A percentile compares a stretch with the other conserved stretches of the same genome.
These are phyloP conservation scores for Pygoscelis adeliae DNA, from an alignment of 2,113 vertebrate genomes.

Conservation along the genomic window DNA sequence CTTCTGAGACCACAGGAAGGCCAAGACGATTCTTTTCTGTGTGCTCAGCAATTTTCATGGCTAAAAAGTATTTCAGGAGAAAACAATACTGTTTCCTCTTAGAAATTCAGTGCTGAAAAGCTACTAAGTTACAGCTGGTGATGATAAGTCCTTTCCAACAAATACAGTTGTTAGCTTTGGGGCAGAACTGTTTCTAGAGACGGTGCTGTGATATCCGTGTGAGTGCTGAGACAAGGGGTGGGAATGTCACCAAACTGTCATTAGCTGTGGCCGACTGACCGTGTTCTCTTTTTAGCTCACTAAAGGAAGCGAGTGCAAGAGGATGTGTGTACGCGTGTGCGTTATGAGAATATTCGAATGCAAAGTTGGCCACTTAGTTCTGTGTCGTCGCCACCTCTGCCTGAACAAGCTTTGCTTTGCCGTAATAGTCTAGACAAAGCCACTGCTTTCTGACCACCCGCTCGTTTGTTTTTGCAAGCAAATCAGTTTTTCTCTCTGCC, in stretches of 20 bases:
- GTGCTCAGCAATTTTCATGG: accelerated
- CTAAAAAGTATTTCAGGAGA: not conserved
- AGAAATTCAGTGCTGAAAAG: not conserved
- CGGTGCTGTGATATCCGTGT: not conserved
- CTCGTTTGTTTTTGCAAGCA: not conserved
- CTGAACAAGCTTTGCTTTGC: not conserved
- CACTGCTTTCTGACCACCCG: not conserved
- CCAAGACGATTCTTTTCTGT: not conserved
- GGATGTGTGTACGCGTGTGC: not conserved
- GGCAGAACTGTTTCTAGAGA: not conserved
- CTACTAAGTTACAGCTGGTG: not conserved
- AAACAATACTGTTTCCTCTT: not conserved
- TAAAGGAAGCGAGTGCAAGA: not conserved
- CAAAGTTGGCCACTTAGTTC: not conserved
- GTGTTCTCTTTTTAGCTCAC: accelerated
- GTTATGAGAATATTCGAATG: accelerated
- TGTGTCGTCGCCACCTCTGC: not conserved
- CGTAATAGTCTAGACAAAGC: not conserved
- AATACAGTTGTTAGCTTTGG: not conserved
- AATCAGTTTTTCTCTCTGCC: not conserved
- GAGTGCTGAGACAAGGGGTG: not conserved
- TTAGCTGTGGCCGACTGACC: not conserved
- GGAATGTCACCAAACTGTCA: accelerated
- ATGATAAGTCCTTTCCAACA: not conserved
- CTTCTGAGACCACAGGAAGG: not conserved